Base-by-base conservation (phyloP, 2,797 vertebrate genomes). In the Chelidonichthys spinosus region DNA sequence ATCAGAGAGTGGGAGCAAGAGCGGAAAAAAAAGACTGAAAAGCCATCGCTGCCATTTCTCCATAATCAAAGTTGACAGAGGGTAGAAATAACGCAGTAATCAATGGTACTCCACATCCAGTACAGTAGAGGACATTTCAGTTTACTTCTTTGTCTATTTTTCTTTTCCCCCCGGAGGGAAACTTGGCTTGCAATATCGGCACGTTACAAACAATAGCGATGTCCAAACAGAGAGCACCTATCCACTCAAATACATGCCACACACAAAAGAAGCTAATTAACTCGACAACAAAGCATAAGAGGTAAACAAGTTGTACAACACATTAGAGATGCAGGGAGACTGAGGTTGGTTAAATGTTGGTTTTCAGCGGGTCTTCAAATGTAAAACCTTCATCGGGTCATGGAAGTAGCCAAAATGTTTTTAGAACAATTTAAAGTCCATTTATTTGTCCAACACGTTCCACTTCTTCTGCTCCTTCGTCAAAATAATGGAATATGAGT, bases 51-150 rank as follows among this genome's bases (percentile, higher is more conserved):
- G 81, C 72, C 83, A 67, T 87, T 90, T 90, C 77, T 78, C 83
- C 86, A 80, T 90, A 92, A 92, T 92, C 87, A 92, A 88, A 89
- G 85, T 76, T 87, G 89, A 92, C 89, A 92, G 83, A 79, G 79
- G 81, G 75, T 55, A 84, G 81, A 82, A 92, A 91, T 84, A 83
- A 89, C 81, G 88, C 42, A 46, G 83, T 87, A 90, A 94, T 87
- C 89, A 90, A 87, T 81, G 88, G 76, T 82, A 63, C 79, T 85
- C 71, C 74, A 72, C 63, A 71, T 82, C 78, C 81, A 73, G 66
- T 71, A 77, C 67, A 81, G 76, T 77, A 81, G 77, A 77, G 81
- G 78, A 83, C 79, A 85, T 75, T 89, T 79, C 33, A 73, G 63
- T 74, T 72, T 36, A 67, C 61, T 64, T 78, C 8, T 64, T 36